These are phyloP conservation scores for Tupiocoris notatus DNA, from an alignment of 2,888 invertebrate species.

Conservation along the genomic window DNA sequence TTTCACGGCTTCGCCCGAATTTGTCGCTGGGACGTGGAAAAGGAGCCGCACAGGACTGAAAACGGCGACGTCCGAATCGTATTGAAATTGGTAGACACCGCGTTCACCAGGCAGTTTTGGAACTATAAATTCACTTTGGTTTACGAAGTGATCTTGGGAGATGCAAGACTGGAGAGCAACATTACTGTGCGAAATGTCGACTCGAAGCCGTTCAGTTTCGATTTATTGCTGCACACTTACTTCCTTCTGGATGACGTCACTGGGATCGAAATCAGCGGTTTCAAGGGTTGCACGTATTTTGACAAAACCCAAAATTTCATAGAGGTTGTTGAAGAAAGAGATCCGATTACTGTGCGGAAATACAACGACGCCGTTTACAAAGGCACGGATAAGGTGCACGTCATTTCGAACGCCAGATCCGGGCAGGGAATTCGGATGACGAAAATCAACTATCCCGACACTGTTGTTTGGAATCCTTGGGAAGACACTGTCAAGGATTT, in stretches of 20 bases:
- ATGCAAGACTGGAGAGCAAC: neutral
- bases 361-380: constrained; percentile 21
- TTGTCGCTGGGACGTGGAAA: constrained; percentile 20
- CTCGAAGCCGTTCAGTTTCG: constrained; percentile 9
- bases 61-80: constrained; percentile 16
- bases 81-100: constrained; percentile 13
- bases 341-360: constrained; percentile 13
- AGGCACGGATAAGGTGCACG: neutral
- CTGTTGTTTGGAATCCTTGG: constrained; percentile 40
- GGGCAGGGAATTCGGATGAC: neutral
- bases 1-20: constrained; percentile 39
- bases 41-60: neutral
- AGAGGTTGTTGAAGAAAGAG: constrained; percentile 1
- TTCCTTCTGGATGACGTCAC: constrained; percentile 6
- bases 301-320: constrained; percentile 17
- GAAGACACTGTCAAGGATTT: neutral
- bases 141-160: neutral
- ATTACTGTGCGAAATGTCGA: constrained; percentile 5
- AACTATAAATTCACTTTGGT: constrained; percentile 11
- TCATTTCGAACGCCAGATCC: neutral
- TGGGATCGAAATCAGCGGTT: neutral
- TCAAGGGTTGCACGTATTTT: neutral
- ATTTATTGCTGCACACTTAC: constrained; percentile 22
- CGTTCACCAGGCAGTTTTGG: constrained; percentile 9
- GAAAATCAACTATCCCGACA: constrained; percentile 24